Evolutionary conservation across 92 coral and sea anemone species (phyloP).

Genomic region (Heliopora coerulea): DNA sequence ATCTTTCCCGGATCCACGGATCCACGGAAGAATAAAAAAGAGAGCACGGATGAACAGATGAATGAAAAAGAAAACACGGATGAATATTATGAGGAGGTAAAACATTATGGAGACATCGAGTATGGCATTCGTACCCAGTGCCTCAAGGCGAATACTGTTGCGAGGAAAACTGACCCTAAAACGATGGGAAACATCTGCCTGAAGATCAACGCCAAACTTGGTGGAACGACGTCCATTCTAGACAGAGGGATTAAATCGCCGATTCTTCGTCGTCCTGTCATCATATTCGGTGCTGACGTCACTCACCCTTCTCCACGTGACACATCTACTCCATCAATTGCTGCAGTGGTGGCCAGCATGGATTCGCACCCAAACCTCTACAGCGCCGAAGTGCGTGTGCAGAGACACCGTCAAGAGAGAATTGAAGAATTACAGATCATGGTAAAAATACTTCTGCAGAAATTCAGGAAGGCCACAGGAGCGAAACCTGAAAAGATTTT

Average conservation of each 20-base stretch:
- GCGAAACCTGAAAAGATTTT: conserved; percentile 74
- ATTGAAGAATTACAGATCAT: conserved; percentile 91
- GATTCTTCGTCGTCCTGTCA: conserved; percentile 83
- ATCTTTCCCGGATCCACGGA: conserved; percentile 87
- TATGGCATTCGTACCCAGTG: conserved; percentile 87
- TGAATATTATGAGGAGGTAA: conserved; percentile 59
- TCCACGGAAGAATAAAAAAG: no score
- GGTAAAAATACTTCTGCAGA: conserved; percentile 82
- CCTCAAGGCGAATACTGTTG: conserved; percentile 64
- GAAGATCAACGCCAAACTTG: conserved; percentile 93
- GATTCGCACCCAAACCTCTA: conserved; percentile 95
- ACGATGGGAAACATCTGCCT: conserved; percentile 87
- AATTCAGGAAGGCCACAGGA: conserved; percentile 68
- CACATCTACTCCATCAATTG: conserved; percentile 82
- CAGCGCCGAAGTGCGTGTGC: conserved; percentile 94
- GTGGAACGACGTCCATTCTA: conserved; percentile 78
- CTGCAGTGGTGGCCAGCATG: conserved; percentile 99
- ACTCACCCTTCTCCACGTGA: conserved; percentile 97
- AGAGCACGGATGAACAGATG: conserved; percentile 25
- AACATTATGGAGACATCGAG: conserved; percentile 77
- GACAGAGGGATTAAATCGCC: conserved; percentile 84
- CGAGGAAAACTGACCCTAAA: conserved; percentile 52
- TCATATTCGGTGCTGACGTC: conserved; percentile 93
- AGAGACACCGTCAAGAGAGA: conserved; percentile 86
- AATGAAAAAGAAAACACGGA: conserved; percentile 58